Evolutionary conservation across 2,888 invertebrate genomes (phyloP).

Genomic region (Deladenus siricidicola): DNA sequence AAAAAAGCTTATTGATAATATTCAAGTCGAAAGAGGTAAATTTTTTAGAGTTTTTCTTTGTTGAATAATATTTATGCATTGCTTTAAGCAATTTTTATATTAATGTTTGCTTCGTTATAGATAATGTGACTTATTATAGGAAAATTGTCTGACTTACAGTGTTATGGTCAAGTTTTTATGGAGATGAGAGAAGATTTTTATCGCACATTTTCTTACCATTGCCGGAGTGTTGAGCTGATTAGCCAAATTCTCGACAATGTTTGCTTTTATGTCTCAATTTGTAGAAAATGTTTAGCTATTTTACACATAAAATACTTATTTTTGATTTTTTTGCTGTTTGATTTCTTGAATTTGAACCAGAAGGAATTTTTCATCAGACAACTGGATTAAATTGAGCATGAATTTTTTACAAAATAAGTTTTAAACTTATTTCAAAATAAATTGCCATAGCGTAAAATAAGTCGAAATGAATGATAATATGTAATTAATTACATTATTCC

Average conservation of each 20-base stretch:
- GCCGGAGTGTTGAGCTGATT: conserved; percentile 45
- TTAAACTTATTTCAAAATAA: too few relatives aligned
- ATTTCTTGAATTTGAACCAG: too few relatives aligned
- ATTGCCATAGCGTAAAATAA: too few relatives aligned
- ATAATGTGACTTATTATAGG: conserved; percentile 28
- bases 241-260: conserved; percentile 37
- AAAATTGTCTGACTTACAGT: conserved; percentile 27
- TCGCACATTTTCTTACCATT: conserved; percentile 44
- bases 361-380: too few relatives aligned
- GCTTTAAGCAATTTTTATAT: too few relatives aligned
- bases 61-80: not conserved
- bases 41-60: not conserved
- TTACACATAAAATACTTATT: not conserved
- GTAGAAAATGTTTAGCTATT: not conserved
- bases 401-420: too few relatives aligned
- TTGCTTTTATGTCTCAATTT: not conserved
- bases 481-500: too few relatives aligned
- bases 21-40: conserved; percentile 32
- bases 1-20: conserved; percentile 28
- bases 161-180: conserved; percentile 35
- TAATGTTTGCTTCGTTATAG: too few relatives aligned
- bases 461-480: too few relatives aligned
- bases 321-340: not conserved
- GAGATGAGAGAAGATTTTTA: conserved; percentile 40
- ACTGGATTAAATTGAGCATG: too few relatives aligned